Evolutionary conservation across 2,797 vertebrate genomes (phyloP), one percentile per base, ranked within the genome.

Genomic region (Gadopsis marmoratus): DNA sequence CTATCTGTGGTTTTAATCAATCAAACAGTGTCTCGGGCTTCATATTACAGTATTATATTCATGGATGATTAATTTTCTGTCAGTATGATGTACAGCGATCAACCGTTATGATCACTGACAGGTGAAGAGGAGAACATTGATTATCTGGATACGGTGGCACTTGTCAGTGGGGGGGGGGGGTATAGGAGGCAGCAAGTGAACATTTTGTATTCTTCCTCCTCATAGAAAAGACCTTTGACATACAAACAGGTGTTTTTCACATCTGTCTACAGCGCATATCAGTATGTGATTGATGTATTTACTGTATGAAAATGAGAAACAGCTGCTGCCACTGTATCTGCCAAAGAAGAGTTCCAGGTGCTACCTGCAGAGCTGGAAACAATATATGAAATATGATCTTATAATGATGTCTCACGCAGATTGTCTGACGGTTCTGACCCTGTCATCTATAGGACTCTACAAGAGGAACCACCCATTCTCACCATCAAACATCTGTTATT

Each of bases 331-430:
- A 74, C 79, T 84, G 84, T 71, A 58, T 63, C 80, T 43, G 21
- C 37, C 35, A 76, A 23, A 78, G 43, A 82, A 79, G 37, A 51
- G 67, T 43, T 83, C 73, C 78, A 85, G 86, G 86, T 78, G 74
- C 77, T 70, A 78, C 74, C 77, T 78, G 72, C 75, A 78, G 70
- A 73, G 62, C 70, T 78, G 82, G 51, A 89, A 81, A 83, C 13
- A 0, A 73, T 26, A 26, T 26, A 26, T 85, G 88, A 84, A 88
- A 93, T 81, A 31, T 85, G 78, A 93, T 90, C 88, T 80, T 78
- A 33, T 90, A 91, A 91, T 91, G 76, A 90, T 33, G 81, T 60
- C 83, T 84, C 76, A 67, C 66, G 50, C 77, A 31, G 78, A 68
- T 88, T 74, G 74, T 90, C 83, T 84, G 76, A 79, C 82, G 10